Conservation (phyloP, 2,888 invertebrate species). For the Perizoma affinitatum region DNA sequence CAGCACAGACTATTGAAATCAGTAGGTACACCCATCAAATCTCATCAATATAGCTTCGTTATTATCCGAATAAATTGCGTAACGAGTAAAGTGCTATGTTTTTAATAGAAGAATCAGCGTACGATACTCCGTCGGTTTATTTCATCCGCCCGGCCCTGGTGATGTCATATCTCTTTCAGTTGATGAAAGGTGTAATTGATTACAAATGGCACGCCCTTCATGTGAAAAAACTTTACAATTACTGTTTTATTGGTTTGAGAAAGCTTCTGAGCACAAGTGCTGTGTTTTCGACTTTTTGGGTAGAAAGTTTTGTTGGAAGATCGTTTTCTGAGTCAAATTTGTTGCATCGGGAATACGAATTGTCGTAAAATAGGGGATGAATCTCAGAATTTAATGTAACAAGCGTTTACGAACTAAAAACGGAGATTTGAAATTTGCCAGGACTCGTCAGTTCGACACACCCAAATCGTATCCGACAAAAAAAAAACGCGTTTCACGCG, state of each 20-base stretch:
- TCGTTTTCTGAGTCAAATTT: slow-evolving; percentile 4
- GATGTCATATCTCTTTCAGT: slow-evolving; percentile 69
- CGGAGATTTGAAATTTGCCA: slow-evolving; percentile 56
- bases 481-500: slow-evolving; percentile 44
- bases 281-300: not conserved
- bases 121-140: slow-evolving; percentile 56
- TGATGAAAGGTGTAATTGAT: slow-evolving; percentile 70
- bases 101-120: not conserved
- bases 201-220: slow-evolving; percentile 66
- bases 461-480: slow-evolving; percentile 57
- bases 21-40: slow-evolving; percentile 18
- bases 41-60: slow-evolving; percentile 23
- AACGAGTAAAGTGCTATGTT: slow-evolving; percentile 3
- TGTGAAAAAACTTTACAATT: slow-evolving; percentile 37
- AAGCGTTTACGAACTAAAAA: slow-evolving; percentile 48
- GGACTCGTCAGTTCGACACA: slow-evolving; percentile 62
- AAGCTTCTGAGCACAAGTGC: not conserved
- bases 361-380: slow-evolving; percentile 2
- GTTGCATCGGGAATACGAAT: not conserved
- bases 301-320: not conserved
- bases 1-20: not conserved
- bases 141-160: slow-evolving; percentile 59
- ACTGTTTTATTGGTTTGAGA: not conserved
- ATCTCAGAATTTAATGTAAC: slow-evolving; percentile 18
- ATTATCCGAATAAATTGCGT: slow-evolving; percentile 27